These are phyloP conservation scores for Acipenser oxyrinchus DNA, from an alignment of 2,797 vertebrate genomes.

Conservation along the genomic window DNA sequence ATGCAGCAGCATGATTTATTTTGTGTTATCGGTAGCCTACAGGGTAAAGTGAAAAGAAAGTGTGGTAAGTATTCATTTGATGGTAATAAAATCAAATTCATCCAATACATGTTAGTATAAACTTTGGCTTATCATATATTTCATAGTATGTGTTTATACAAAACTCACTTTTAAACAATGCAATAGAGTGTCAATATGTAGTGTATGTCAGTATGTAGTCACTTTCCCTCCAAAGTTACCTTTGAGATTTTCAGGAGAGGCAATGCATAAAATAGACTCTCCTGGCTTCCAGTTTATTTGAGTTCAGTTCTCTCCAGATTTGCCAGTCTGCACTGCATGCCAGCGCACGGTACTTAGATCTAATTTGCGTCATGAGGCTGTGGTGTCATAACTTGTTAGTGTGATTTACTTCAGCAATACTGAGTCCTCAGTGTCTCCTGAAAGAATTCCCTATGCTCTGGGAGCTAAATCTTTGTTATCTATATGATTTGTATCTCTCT, in stretches of 20 bases:
- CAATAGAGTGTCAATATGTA: too few species aligned
- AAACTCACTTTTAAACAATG: too few species aligned
- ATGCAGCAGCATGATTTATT: too few species aligned
- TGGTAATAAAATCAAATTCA: too few species aligned
- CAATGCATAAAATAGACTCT: constrained; percentile 9
- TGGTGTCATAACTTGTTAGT: constrained; percentile 4
- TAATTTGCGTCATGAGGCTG: constrained; percentile 6
- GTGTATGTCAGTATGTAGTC: constrained; percentile 9
- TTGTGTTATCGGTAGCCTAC: too few species aligned
- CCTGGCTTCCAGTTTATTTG: constrained; percentile 27
- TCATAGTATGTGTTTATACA: too few species aligned
- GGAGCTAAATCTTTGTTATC: not conserved
- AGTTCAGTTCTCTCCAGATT: constrained; percentile 25
- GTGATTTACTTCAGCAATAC: constrained; percentile 4
- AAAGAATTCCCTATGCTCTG: not conserved
- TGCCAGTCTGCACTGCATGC: constrained; percentile 25
- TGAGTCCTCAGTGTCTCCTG: not conserved
- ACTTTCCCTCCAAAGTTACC: constrained; percentile 43
- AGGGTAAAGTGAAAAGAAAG: too few species aligned
- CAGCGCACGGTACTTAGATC: not conserved
- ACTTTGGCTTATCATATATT: too few species aligned
- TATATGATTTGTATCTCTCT: not conserved
- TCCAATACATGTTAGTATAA: too few species aligned
- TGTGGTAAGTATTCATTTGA: too few species aligned
- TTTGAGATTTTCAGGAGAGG: constrained; percentile 42